Evolutionary conservation across 2,113 vertebrate genomes (phyloP).

Genomic region (human): DNA sequence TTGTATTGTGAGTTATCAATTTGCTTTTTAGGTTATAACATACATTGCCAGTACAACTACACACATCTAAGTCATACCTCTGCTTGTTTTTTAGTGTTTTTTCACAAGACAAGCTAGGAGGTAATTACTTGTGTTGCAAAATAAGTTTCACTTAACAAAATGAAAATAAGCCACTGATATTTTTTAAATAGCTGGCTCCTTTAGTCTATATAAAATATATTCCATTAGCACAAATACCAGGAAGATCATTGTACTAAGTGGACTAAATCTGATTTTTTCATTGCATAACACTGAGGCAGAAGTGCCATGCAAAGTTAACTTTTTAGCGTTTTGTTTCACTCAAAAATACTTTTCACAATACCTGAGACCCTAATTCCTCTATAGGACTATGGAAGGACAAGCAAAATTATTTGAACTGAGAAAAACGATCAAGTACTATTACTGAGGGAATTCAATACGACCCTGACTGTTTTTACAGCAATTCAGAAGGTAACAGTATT

Average conservation of each 20-base stretch:
- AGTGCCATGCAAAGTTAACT: not conserved
- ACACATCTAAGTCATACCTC: not conserved
- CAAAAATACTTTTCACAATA: not conserved
- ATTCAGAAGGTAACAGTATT: not conserved
- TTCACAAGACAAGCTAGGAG: not conserved
- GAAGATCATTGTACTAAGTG: not conserved
- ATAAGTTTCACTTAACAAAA: conserved; percentile 13
- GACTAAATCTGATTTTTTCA: not conserved
- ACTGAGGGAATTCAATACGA: not conserved
- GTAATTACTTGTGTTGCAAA: not conserved
- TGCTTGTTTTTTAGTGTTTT: not conserved
- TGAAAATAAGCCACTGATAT: not conserved
- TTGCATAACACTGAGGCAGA: not conserved
- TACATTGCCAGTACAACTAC: not conserved
- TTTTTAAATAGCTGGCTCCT: not conserved
- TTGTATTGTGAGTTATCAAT: not conserved
- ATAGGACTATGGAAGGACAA: not conserved
- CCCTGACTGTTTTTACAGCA: not conserved
- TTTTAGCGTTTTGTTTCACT: conserved; percentile 18
- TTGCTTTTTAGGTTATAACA: not conserved
- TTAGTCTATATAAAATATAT: not conserved
- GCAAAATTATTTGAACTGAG: conserved; percentile 6
- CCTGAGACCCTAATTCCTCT: not conserved
- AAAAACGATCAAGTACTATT: not conserved
- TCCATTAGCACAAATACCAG: not conserved